A percentile compares a stretch with the other conserved stretches of the same genome.
Conservation (phyloP, 2,888 invertebrate species). For the Monopis laevigella region DNA sequence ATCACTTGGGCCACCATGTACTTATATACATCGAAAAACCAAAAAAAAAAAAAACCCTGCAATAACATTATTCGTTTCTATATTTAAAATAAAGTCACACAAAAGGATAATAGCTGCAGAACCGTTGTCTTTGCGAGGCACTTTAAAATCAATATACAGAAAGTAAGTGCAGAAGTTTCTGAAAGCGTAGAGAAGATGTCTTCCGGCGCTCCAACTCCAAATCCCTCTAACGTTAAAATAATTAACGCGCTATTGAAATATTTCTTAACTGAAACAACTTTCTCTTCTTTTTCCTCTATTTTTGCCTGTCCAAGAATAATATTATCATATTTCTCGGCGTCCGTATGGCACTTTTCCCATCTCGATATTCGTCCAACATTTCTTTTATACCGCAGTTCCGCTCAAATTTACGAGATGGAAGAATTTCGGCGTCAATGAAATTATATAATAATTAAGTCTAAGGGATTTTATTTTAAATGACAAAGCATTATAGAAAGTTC, state of each 20-base stretch:
- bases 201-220: background rate
- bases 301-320: constrained; percentile 35
- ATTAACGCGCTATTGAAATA: constrained; percentile 34
- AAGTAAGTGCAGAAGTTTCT: background rate
- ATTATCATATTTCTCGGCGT: constrained; percentile 33
- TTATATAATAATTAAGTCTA: no score
- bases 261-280: constrained; percentile 8
- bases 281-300: constrained; percentile 18
- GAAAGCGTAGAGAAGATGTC: constrained; percentile 3
- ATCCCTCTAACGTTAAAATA: constrained; percentile 10
- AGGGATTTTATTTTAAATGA: no score
- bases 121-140: no score
- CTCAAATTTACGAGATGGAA: constrained; percentile 53
- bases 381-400: constrained; percentile 50
- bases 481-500: no score
- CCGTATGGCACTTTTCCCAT: constrained; percentile 49
- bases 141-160: background rate
- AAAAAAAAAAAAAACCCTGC: no score
- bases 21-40: no score
- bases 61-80: no score
- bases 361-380: constrained; percentile 53
- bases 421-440: constrained; percentile 13
- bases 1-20: no score
- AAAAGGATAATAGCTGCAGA: no score
- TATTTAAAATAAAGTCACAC: no score